phyloP scores from a whole-genome alignment of 2,113 vertebrate genomes.

The Archilochus colubris region DNA sequence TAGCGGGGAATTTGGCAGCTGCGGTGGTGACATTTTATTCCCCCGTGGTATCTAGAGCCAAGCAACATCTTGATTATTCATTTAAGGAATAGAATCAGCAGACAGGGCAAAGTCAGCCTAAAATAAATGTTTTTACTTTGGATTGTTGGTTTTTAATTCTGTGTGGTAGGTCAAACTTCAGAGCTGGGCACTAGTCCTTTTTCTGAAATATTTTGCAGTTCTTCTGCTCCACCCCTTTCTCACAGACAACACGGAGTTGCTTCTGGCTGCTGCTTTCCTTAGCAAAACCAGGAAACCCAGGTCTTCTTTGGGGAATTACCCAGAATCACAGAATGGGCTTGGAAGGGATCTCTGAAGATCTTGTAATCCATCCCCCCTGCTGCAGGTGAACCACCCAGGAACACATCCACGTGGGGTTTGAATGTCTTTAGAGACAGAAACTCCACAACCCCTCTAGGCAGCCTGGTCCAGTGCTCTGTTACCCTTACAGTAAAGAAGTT shows the following conservation, averaged over 20 bases:
- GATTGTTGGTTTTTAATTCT: not conserved
- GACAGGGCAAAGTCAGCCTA: constrained; percentile 25
- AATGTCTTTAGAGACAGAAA: too few species aligned
- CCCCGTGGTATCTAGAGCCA: constrained; percentile 44
- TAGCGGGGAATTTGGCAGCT: constrained; percentile 67
- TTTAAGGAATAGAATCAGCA: constrained; percentile 29
- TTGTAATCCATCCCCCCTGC: too few species aligned
- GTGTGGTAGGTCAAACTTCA: not conserved
- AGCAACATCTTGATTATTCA: constrained; percentile 71
- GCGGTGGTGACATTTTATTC: constrained; percentile 74
- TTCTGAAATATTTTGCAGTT: not conserved
- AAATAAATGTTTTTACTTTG: constrained; percentile 38
- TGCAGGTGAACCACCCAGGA: too few species aligned
- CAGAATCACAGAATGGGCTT: too few species aligned
- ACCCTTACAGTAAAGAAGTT: too few species aligned
- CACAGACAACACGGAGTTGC: rapidly evolving
- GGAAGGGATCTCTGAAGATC: too few species aligned
- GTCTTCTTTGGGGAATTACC: not conserved
- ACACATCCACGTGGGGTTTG: too few species aligned
- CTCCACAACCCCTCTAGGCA: too few species aligned
- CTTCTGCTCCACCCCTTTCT: rapidly evolving
- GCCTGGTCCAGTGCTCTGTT: too few species aligned
- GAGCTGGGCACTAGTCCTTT: not conserved
- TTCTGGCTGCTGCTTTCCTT: not conserved
- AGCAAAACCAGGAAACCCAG: not conserved